Evolutionary conservation across 1,140 invertebrate species (phyloP).

Genomic region (Macrotrachela quadricornifera): DNA sequence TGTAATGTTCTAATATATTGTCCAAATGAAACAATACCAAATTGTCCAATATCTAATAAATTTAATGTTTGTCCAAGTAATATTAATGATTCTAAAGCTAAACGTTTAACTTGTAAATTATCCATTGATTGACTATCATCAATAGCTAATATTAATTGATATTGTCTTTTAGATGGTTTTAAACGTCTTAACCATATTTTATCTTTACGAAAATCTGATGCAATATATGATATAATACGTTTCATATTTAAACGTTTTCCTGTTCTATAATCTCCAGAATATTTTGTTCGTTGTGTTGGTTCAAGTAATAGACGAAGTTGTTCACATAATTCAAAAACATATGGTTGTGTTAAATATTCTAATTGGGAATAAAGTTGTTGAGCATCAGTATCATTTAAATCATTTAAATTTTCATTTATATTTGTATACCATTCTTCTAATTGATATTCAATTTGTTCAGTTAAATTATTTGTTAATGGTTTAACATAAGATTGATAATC

Average conservation of each 20-base stretch:
- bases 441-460: no score
- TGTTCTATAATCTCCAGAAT: slow-evolving; percentile 72
- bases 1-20: background rate
- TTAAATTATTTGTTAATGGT: no score
- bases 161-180: slow-evolving; percentile 78
- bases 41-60: slow-evolving; percentile 3
- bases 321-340: slow-evolving; percentile 74
- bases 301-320: slow-evolving; percentile 75
- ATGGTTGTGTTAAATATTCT: slow-evolving; percentile 32
- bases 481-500: no score
- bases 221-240: slow-evolving; percentile 85
- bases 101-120: slow-evolving; percentile 28
- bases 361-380: no score
- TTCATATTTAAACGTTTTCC: slow-evolving; percentile 94
- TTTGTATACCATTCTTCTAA: no score
- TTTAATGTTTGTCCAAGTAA: background rate
- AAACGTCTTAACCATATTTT: slow-evolving; percentile 93
- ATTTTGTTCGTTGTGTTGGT: slow-evolving; percentile 67
- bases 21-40: slow-evolving; percentile 7
- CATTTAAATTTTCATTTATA: no score
- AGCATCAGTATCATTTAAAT: no score
- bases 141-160: slow-evolving; percentile 82
- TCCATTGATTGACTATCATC: slow-evolving; percentile 68
- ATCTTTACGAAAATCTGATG: slow-evolving; percentile 92
- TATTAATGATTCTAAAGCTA: slow-evolving; percentile 1